Evolutionary conservation across 1,140 invertebrate genomes (phyloP), one percentile per base, ranked within the genome.

Genomic region (Steinernema feltiae): DNA sequence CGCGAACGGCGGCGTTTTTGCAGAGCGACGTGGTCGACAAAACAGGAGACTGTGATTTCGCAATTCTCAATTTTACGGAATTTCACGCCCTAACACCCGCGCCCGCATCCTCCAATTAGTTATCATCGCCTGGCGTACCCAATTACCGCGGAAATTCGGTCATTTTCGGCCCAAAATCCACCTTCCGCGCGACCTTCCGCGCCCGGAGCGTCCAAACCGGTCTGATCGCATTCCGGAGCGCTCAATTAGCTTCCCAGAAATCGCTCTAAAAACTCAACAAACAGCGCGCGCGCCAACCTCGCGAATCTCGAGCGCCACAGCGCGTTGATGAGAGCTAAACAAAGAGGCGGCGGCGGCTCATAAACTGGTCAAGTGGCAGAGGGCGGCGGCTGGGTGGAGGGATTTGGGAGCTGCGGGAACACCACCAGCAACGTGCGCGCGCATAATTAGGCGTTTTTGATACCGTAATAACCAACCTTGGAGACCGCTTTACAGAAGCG

Each of bases 361-460:
- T 21, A 63, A 63, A 63, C 53, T 63, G 53, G 53, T 63, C 53
- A 63, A 63, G 53, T 63, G 53, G 53, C 53, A n/a, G n/a, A n/a
- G n/a, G n/a, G 53, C 35, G 35, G 35, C 7, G 7, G 7, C 35
- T 18, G 35, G 18, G 35, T 7, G 18, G 53, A 7, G 53, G 53
- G 7, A 63, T 7, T 46, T 46, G 41, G 41, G n/a, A 46, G 7
- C 41, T 46, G 41, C 53, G 53, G 3, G 15, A 21, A 63, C 15
- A 27, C 53, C 15, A 63, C 15, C 53, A n/a, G n/a, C n/a, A n/a
- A n/a, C n/a, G n/a, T n/a, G n/a, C n/a, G 24, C 53, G 7, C 7
- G 53, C 53, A 63, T 63, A 63, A 63, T 63, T 63, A 63, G 53
- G 7, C 53, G 53, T n/a, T n/a, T n/a, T n/a, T n/a, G n/a, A n/a